A percentile compares a stretch with the other conserved stretches of the same genome.
Evolutionary conservation across 2,888 invertebrate species (phyloP).

Genomic region (Tricholauxania praeusta): DNA sequence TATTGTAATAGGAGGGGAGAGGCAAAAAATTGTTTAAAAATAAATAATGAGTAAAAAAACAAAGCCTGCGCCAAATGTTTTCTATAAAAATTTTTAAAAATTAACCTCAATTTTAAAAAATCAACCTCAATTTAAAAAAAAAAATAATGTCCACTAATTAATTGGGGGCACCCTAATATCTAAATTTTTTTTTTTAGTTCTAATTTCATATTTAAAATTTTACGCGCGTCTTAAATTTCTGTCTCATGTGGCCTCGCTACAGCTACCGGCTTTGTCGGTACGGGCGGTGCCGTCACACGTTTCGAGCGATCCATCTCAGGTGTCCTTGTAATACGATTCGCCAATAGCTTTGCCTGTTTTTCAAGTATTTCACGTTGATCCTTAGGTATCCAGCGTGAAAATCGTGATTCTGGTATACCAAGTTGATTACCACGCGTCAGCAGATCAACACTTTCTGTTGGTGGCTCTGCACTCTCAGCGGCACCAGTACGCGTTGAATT

Average conservation of each 20-base stretch:
- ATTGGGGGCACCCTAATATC: too few relatives aligned
- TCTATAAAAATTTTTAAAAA: too few relatives aligned
- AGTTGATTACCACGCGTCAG: slow-evolving; percentile 62
- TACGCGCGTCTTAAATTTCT: slow-evolving; percentile 54
- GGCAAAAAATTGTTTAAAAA: too few relatives aligned
- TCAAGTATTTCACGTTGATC: slow-evolving; percentile 66
- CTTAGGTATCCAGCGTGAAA: slow-evolving; percentile 66
- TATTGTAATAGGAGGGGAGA: too few relatives aligned
- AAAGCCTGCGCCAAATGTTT: too few relatives aligned
- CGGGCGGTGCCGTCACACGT: slow-evolving; percentile 19
- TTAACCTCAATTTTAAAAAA: too few relatives aligned
- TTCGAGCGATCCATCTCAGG: neutral
- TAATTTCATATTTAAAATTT: neutral
- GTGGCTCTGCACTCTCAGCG: neutral
- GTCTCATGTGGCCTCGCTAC: slow-evolving; percentile 63
- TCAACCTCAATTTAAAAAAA: too few relatives aligned
- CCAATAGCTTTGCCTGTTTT: slow-evolving; percentile 64
- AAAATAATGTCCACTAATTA: too few relatives aligned
- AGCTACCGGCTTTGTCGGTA: slow-evolving; percentile 48
- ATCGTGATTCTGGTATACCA: slow-evolving; percentile 65
- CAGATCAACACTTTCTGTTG: slow-evolving; percentile 53
- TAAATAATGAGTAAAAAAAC: too few relatives aligned
- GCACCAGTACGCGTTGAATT: slow-evolving; percentile 48
- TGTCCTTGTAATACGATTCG: slow-evolving; percentile 54
- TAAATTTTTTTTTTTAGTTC: neutral